phyloP scores from a whole-genome alignment of 1,140 invertebrate genomes.

The Nymphalis io region DNA sequence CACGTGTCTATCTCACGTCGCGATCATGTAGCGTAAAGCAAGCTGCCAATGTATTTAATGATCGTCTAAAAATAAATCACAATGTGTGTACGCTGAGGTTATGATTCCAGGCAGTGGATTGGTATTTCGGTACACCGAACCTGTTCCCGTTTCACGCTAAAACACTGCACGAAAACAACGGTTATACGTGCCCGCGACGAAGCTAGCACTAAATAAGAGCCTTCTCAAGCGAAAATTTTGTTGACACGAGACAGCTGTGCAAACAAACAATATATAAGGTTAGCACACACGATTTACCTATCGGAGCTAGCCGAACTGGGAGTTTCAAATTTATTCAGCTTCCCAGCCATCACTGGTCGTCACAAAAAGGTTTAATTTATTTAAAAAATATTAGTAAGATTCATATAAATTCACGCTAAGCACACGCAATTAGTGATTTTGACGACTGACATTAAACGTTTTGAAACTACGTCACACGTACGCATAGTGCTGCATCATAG shows the following conservation, averaged over 20 bases:
- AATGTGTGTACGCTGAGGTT: constrained; percentile 68
- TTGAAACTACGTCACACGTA: constrained; percentile 48
- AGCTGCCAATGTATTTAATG: constrained; percentile 72
- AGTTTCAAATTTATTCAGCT: constrained; percentile 86
- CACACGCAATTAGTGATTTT: constrained; percentile 58
- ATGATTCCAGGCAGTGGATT: constrained; percentile 51
- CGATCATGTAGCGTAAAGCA: constrained; percentile 56
- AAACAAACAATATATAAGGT: constrained; percentile 69
- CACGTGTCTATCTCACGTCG: constrained; percentile 63
- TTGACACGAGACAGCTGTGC: constrained; percentile 73
- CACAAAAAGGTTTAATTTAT: constrained; percentile 39
- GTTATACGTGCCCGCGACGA: constrained; percentile 46
- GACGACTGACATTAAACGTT: constrained; percentile 51
- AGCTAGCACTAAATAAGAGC: constrained; percentile 56
- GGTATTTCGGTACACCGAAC: constrained; percentile 24
- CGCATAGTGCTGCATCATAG: constrained; percentile 31
- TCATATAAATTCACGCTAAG: constrained; percentile 51
- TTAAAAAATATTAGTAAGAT: constrained; percentile 48
- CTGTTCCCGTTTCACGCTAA: constrained; percentile 41
- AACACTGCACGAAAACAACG: constrained; percentile 51
- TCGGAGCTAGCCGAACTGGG: constrained; percentile 92
- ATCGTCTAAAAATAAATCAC: constrained; percentile 78
- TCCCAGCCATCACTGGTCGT: constrained; percentile 83
- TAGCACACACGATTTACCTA: constrained; percentile 83
- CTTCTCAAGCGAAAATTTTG: constrained; percentile 52